Evolutionary conservation across 2,888 invertebrate genomes (phyloP).

Genomic region (Phytoseiulus persimilis): DNA sequence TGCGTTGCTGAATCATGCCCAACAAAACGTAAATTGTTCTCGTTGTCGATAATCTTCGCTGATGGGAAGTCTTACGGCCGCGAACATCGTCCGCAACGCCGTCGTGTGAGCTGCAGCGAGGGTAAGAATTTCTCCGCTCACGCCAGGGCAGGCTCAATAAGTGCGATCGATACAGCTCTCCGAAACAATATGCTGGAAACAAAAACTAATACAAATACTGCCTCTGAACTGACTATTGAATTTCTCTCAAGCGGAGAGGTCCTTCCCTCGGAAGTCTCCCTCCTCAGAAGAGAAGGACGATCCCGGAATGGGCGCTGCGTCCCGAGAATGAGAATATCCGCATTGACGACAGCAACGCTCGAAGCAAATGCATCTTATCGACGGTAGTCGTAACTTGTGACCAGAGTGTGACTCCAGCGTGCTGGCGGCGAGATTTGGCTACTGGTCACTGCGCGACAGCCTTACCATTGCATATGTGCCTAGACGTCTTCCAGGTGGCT

Average conservation of each 20-base stretch:
- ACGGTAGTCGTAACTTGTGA: background rate
- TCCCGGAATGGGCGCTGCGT: background rate
- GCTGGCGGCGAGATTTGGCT: background rate
- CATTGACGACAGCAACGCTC: background rate
- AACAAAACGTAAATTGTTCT: too few species aligned
- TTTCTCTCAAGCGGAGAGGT: background rate
- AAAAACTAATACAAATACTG: background rate
- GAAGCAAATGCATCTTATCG: background rate
- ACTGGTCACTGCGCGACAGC: slow-evolving; percentile 48
- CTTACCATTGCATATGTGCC: slow-evolving; percentile 60
- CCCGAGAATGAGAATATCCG: background rate
- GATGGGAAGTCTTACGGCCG: too few species aligned
- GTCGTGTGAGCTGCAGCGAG: background rate
- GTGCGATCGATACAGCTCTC: background rate
- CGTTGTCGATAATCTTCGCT: too few species aligned
- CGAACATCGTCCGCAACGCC: background rate
- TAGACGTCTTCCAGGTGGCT: slow-evolving; percentile 76
- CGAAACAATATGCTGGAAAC: background rate
- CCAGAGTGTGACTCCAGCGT: background rate
- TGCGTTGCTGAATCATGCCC: too few species aligned
- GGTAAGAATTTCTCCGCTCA: background rate
- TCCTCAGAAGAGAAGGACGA: background rate
- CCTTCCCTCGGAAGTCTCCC: background rate
- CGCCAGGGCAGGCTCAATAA: background rate
- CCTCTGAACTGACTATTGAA: background rate